phyloP scores from a whole-genome alignment of 2,113 vertebrate genomes.

The Pterocles orientalis region DNA sequence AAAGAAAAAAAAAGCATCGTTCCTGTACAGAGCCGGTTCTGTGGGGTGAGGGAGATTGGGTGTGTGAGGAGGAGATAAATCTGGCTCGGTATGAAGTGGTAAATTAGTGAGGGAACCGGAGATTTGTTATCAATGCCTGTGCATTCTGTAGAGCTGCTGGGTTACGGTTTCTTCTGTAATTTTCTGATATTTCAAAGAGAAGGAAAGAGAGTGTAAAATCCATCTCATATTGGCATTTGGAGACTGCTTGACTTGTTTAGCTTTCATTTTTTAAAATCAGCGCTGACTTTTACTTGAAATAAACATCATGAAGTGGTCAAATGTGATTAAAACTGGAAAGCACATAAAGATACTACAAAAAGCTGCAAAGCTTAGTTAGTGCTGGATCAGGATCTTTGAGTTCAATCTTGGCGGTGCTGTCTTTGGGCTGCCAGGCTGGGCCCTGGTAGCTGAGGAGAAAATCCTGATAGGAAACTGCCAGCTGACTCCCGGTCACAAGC shows the following conservation, averaged over 20 bases:
- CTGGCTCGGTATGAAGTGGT: not conserved
- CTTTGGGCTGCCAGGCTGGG: not conserved
- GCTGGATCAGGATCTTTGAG: not conserved
- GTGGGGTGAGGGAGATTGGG: not conserved
- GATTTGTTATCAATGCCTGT: rapidly evolving
- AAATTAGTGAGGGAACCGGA: not conserved
- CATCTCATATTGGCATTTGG: not conserved
- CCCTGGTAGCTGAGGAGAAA: not conserved
- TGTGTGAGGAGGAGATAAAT: too few species aligned
- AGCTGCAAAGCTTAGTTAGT: not conserved
- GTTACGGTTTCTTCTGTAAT: not conserved
- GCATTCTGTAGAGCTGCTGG: rapidly evolving
- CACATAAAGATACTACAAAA: not conserved
- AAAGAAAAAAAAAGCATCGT: rapidly evolving
- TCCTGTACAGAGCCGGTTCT: rapidly evolving
- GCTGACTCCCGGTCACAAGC: not conserved
- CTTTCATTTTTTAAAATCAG: not conserved
- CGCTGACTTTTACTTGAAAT: not conserved
- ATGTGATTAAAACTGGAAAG: not conserved
- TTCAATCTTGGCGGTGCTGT: not conserved
- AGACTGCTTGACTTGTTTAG: not conserved
- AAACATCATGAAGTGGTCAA: not conserved
- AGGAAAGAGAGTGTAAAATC: not conserved
- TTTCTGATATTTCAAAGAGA: not conserved
- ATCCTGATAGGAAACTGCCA: not conserved